Conservation (phyloP, 2,113 vertebrate species). For the Pterophyllum scalare region DNA sequence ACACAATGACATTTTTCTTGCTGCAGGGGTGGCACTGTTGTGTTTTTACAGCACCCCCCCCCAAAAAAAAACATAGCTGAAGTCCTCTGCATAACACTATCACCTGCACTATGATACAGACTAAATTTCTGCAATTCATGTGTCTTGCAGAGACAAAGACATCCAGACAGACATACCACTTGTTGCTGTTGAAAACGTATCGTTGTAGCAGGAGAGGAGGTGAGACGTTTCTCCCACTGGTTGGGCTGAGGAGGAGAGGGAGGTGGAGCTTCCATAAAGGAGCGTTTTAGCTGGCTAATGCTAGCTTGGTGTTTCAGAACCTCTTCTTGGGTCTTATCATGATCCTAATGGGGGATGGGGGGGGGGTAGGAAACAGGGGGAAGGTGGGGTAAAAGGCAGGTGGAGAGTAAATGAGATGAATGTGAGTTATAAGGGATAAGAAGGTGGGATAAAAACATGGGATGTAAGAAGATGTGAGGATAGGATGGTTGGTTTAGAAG, state of each 20-base stretch:
- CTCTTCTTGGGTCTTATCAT: slow-evolving; percentile 99
- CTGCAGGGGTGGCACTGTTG: neutral
- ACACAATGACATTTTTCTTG: neutral
- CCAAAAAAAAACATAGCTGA: neutral
- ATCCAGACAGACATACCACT: slow-evolving; percentile 90
- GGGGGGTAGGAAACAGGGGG: neutral
- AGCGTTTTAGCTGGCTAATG: slow-evolving; percentile 99
- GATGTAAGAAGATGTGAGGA: neutral
- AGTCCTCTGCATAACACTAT: neutral
- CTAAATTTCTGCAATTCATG: neutral
- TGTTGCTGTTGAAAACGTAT: slow-evolving; percentile 89
- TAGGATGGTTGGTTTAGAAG: neutral
- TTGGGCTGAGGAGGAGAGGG: slow-evolving; percentile 90
- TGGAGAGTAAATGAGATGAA: slow-evolving; percentile 14
- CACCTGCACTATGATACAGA: neutral
- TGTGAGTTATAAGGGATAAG: neutral
- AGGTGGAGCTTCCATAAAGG: slow-evolving; percentile 98
- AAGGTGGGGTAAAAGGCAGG: neutral
- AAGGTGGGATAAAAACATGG: neutral
- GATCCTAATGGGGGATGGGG: slow-evolving; percentile 84
- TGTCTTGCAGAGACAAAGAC: slow-evolving; percentile 35
- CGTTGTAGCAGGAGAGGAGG: slow-evolving; percentile 92
- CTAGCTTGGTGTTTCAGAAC: slow-evolving; percentile 99
- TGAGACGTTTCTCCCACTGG: slow-evolving; percentile 99
- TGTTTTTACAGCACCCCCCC: neutral